Percentiles rank a stretch among this genome's conserved stretches.
phyloP scores from a whole-genome alignment of 2,113 vertebrate genomes.

The Dasyurus viverrinus region DNA sequence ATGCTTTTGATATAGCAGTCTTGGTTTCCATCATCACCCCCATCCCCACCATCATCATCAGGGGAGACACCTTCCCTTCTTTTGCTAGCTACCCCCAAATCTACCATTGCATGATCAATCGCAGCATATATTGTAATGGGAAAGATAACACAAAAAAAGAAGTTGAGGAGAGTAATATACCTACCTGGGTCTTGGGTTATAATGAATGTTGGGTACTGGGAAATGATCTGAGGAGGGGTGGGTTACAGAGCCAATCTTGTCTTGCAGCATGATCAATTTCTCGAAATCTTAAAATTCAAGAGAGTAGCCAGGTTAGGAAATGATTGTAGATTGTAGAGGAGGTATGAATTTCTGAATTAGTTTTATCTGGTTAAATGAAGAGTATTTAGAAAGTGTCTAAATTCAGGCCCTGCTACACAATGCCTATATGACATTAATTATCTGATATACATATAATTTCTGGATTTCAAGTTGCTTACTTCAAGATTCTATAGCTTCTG shows the following conservation, averaged over 20 bases:
- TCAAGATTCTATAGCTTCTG: background rate
- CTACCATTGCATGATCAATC: no score
- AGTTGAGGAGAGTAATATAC: background rate
- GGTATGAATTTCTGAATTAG: background rate
- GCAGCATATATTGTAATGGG: background rate
- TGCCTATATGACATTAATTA: background rate
- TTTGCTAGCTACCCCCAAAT: no score
- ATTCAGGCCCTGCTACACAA: background rate
- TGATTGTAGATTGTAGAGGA: background rate
- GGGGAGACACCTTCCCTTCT: no score
- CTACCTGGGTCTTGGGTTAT: background rate
- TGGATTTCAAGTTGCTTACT: background rate
- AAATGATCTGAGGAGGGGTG: background rate
- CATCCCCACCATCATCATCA: no score
- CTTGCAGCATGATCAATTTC: no score
- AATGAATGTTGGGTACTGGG: background rate
- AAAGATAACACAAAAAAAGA: background rate
- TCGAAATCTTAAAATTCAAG: no score
- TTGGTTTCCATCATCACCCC: background rate
- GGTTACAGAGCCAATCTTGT: background rate
- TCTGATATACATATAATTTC: background rate
- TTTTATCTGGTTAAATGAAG: background rate
- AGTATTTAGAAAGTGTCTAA: background rate
- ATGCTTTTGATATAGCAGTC: background rate
- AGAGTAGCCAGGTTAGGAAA: no score